These are phyloP conservation scores for Pinctada fucata DNA, from an alignment of 2,888 invertebrate genomes.

Conservation along the genomic window DNA sequence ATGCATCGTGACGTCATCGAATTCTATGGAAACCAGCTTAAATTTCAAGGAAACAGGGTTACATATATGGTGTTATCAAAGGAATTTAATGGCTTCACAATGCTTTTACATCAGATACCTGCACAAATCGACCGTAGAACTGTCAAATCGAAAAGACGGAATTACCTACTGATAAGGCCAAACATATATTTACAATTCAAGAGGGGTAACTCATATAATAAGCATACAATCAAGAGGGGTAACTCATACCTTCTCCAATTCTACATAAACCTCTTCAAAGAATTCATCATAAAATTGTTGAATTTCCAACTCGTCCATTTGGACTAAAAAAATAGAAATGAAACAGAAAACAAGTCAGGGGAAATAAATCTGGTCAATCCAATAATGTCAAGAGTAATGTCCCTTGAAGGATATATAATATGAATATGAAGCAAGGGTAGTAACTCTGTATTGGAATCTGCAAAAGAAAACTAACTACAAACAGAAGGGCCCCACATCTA, in stretches of 20 bases:
- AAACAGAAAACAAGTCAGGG: conserved; percentile 8
- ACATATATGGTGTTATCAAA: too few relatives aligned
- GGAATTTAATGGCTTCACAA: too few relatives aligned
- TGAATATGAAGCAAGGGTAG: background rate
- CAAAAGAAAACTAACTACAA: background rate
- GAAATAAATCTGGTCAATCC: background rate
- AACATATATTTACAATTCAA: too few relatives aligned
- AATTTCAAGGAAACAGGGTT: too few relatives aligned
- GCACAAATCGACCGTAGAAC: too few relatives aligned
- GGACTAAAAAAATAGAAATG: conserved; percentile 64
- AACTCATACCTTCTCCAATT: conserved; percentile 89
- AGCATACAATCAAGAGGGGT: background rate
- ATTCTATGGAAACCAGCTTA: too few relatives aligned
- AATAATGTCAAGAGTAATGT: background rate
- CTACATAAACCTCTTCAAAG: conserved; percentile 99
- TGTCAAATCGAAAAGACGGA: too few relatives aligned
- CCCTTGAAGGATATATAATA: background rate
- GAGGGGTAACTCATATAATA: too few relatives aligned
- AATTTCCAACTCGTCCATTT: conserved; percentile 94
- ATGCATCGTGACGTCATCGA: too few relatives aligned
- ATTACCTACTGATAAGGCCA: too few relatives aligned
- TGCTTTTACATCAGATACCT: too few relatives aligned
- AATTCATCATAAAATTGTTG: conserved; percentile 99
- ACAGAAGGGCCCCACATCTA: conserved; percentile 1
- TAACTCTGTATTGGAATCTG: background rate